These are phyloP conservation scores for Dichetophora obliterata DNA, from an alignment of 2,888 invertebrate species.

Conservation along the genomic window DNA sequence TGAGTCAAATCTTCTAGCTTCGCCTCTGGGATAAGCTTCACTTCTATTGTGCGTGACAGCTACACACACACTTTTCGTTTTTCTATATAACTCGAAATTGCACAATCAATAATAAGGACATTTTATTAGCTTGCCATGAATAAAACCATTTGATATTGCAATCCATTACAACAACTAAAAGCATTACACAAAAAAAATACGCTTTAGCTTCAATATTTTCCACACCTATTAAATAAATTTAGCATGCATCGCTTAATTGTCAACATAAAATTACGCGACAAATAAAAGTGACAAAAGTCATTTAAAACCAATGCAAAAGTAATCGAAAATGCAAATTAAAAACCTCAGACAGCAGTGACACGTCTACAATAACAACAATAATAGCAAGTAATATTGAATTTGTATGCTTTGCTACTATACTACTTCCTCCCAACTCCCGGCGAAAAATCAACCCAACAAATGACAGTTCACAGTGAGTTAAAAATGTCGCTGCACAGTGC, in stretches of 20 bases:
- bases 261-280: conserved; percentile 3
- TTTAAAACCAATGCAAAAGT: conserved; percentile 7
- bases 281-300: conserved; percentile 19
- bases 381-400: conserved; percentile 21
- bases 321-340: conserved; percentile 25
- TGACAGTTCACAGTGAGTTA: conserved; percentile 14
- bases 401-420: neutral
- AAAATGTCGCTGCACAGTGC: neutral
- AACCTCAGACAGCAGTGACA: conserved; percentile 11
- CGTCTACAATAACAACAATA: conserved; percentile 17
- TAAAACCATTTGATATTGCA: no score
- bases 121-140: no score
- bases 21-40: no score
- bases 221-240: neutral
- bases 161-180: no score
- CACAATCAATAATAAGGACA: no score
- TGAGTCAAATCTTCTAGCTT: no score
- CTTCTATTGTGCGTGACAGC: no score
- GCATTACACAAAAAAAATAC: neutral
- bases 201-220: neutral
- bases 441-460: neutral
- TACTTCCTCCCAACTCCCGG: neutral
- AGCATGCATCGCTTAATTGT: neutral
- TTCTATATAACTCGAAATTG: no score
- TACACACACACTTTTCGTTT: no score